Conservation (phyloP, 2,113 vertebrate genomes). For the Orientallactaga bullata region DNA sequence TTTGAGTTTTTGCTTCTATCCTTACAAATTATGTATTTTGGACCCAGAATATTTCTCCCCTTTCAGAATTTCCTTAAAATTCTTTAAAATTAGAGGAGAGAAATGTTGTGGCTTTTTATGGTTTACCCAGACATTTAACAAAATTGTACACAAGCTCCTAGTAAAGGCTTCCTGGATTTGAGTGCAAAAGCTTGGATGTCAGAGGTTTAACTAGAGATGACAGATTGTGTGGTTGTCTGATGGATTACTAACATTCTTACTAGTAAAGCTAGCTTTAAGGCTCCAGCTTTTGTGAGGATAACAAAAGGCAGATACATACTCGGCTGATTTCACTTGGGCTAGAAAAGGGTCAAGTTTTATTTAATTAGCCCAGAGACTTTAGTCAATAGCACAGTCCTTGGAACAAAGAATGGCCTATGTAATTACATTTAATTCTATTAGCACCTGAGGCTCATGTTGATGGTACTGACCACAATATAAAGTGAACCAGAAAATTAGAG, state of each 20-base stretch:
- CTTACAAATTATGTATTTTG: neutral
- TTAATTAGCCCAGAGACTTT: constrained; percentile 1
- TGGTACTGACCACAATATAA: neutral
- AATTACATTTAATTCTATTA: neutral
- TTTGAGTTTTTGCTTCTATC: neutral
- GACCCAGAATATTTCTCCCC: neutral
- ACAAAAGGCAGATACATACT: neutral
- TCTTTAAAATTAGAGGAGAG: neutral
- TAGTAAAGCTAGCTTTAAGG: neutral
- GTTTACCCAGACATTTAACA: neutral
- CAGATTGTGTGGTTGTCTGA: rapidly evolving
- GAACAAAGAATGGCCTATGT: neutral
- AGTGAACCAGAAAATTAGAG: neutral
- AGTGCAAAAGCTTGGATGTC: neutral
- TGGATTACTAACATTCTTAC: neutral
- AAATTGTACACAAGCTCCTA: neutral
- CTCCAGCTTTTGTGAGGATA: neutral
- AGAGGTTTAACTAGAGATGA: neutral
- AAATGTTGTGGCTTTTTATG: neutral
- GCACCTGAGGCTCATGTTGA: neutral
- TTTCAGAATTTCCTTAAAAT: neutral
- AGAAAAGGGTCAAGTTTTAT: neutral
- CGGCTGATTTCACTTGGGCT: neutral
- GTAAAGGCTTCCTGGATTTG: neutral
- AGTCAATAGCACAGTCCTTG: neutral